A percentile compares a stretch with the other conserved stretches of the same genome.
phyloP scores from a whole-genome alignment of 2,797 vertebrate species.

The Allobates femoralis region DNA sequence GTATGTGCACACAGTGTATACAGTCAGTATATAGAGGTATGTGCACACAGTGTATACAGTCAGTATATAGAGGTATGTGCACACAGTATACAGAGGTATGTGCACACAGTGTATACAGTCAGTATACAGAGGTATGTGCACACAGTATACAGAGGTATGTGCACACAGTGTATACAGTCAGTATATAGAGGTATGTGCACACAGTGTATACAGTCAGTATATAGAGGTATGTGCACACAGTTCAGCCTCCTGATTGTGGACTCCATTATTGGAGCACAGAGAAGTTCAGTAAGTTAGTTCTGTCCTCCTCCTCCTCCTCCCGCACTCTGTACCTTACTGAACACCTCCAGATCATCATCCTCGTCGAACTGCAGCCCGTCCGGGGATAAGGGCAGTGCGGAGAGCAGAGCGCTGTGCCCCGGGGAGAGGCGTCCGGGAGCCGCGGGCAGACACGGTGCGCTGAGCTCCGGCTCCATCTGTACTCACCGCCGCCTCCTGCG shows the following conservation, averaged over 20 bases:
- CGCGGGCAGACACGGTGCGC: conserved; percentile 51
- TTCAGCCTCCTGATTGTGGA: background rate
- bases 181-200: background rate
- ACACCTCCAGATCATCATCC: conserved; percentile 94
- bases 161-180: too few species aligned
- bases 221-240: background rate
- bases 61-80: too few species aligned
- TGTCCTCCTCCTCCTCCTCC: too few species aligned
- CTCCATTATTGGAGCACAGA: background rate
- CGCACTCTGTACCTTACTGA: conserved; percentile 85
- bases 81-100: too few species aligned
- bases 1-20: too few species aligned
- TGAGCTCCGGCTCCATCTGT: conserved; percentile 70
- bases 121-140: too few species aligned
- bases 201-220: too few species aligned
- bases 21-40: too few species aligned
- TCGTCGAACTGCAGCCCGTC: conserved; percentile 85
- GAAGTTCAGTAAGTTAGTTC: background rate
- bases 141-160: too few species aligned
- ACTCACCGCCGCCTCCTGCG: background rate
- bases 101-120: too few species aligned
- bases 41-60: too few species aligned
- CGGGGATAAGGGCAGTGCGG: conserved; percentile 68
- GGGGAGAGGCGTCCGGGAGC: conserved; percentile 53
- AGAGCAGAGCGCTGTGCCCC: conserved; percentile 32